A percentile compares a stretch with the other conserved stretches of the same genome.
Conservation (phyloP, 2,797 vertebrate genomes). For the Sebastes vulpes region DNA sequence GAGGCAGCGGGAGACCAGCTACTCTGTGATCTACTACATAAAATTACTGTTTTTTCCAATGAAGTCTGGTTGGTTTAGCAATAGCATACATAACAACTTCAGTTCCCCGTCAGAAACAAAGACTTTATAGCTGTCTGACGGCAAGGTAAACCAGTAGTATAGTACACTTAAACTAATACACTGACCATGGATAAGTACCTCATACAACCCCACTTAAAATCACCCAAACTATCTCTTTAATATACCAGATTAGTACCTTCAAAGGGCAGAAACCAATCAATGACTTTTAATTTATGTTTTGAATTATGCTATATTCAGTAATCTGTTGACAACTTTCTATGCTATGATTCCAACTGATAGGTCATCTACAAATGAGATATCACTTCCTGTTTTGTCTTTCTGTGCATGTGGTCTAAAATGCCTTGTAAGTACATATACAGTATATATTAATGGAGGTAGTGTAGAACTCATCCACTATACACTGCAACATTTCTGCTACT, state of each 20-base stretch:
- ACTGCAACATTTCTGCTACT: neutral
- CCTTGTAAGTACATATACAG: neutral
- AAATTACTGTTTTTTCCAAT: too few species aligned
- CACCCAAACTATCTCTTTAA: neutral
- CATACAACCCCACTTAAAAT: too few species aligned
- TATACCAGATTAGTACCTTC: neutral
- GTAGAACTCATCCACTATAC: neutral
- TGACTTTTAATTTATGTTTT: neutral
- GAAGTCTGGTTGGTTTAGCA: too few species aligned
- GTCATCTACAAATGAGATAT: neutral
- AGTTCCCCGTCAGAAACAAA: too few species aligned
- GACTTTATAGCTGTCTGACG: too few species aligned
- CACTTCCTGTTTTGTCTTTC: neutral
- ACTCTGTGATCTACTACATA: too few species aligned
- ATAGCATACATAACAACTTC: too few species aligned
- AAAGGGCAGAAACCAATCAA: neutral
- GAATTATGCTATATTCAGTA: neutral
- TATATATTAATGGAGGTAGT: neutral
- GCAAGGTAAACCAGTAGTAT: too few species aligned
- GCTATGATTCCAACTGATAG: neutral
- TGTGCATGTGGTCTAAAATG: too few species aligned
- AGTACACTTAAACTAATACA: too few species aligned
- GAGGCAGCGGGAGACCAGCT: too few species aligned
- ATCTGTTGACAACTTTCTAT: neutral
- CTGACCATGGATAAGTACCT: too few species aligned